phyloP scores from a whole-genome alignment of 2,888 invertebrate genomes.

The Cryptophagus acutangulus region DNA sequence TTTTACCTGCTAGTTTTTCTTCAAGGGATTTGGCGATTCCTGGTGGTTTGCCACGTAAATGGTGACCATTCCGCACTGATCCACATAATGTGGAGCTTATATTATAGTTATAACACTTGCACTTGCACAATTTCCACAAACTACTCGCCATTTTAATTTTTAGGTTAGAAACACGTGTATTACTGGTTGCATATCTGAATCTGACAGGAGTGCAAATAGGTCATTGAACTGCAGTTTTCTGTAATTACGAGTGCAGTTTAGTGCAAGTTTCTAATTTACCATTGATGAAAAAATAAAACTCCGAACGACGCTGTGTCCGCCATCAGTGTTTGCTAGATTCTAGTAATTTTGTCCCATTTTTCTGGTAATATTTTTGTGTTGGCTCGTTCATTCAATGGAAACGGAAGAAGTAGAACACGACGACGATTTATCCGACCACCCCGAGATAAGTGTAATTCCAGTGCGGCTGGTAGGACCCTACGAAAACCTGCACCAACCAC shows the following conservation, averaged over 20 bases:
- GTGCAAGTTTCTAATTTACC: no score
- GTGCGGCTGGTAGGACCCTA: slow-evolving; percentile 32
- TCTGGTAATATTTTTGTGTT: no score
- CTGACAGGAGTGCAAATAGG: no score
- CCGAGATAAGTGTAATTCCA: slow-evolving; percentile 29
- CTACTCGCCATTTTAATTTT: no score
- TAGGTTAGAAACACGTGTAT: no score
- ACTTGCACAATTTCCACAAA: no score
- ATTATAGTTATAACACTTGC: no score
- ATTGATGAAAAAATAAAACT: slow-evolving; percentile 18
- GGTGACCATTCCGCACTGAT: slow-evolving; percentile 51
- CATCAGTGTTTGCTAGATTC: slow-evolving; percentile 19
- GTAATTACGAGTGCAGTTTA: no score
- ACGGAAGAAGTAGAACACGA: slow-evolving; percentile 21
- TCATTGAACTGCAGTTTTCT: no score
- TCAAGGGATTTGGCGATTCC: slow-evolving; percentile 61
- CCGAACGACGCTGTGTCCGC: slow-evolving; percentile 17
- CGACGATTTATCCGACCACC: slow-evolving; percentile 17
- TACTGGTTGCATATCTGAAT: no score
- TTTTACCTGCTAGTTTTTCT: slow-evolving; percentile 61
- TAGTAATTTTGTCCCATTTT: slow-evolving; percentile 30
- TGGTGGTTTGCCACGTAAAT: slow-evolving; percentile 66
- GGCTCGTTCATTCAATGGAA: slow-evolving; percentile 35
- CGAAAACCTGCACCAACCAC: slow-evolving; percentile 27
- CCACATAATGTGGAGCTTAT: slow-evolving; percentile 21